These are phyloP conservation scores for Propithecus deckenii DNA, from an alignment of 2,797 vertebrate species.

Conservation along the genomic window DNA sequence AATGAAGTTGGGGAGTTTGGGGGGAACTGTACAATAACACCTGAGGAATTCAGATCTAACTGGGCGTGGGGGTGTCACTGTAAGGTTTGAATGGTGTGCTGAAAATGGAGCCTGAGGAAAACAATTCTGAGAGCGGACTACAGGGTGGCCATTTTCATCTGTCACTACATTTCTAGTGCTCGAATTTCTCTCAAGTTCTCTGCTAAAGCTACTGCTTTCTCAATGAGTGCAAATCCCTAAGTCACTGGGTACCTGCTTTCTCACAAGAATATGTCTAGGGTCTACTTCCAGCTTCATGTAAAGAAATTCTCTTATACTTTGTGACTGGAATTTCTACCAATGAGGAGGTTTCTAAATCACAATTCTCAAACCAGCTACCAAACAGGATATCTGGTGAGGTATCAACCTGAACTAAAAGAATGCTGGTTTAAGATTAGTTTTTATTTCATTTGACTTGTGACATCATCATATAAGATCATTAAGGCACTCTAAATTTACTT, in stretches of 20 bases:
- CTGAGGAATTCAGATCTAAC: background rate
- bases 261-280: background rate
- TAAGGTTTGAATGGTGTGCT: background rate
- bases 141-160: background rate
- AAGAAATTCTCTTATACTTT: background rate
- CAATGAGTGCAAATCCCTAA: background rate
- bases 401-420: background rate
- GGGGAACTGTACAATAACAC: background rate
- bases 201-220: background rate
- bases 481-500: conserved; percentile 1
- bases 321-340: background rate
- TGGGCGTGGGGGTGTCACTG: background rate
- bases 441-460: conserved; percentile 20
- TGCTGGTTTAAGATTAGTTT: background rate
- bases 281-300: background rate
- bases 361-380: background rate
- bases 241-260: background rate
- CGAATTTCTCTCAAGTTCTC: background rate
- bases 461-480: conserved; percentile 26
- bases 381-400: background rate
- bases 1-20: background rate
- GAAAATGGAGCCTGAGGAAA: background rate
- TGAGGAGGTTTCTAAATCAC: background rate
- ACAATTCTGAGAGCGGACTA: background rate
- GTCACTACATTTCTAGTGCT: conserved; percentile 10